Percentiles rank a stretch among this genome's conserved stretches.
These are phyloP conservation scores for Aegotheles bennettii DNA, from an alignment of 2,113 vertebrate species.

Conservation along the genomic window DNA sequence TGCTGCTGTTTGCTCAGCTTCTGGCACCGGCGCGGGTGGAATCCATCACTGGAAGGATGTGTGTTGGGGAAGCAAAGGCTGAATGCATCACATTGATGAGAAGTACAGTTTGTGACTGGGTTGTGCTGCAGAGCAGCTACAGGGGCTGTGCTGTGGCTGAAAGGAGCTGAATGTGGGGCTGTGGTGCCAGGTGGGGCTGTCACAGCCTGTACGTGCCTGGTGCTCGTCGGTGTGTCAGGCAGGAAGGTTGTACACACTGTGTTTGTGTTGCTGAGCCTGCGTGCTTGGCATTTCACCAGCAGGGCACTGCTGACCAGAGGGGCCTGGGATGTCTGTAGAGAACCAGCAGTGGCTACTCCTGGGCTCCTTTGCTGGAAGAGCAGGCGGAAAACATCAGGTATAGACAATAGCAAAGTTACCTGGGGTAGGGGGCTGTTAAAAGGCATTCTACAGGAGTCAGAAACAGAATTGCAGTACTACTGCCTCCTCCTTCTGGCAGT, in stretches of 20 bases:
- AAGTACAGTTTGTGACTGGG: conserved; percentile 23
- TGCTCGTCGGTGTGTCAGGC: not conserved
- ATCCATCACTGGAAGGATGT: conserved; percentile 27
- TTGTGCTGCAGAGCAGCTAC: not conserved
- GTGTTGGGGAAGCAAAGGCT: not conserved
- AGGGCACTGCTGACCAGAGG: not conserved
- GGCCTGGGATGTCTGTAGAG: not conserved
- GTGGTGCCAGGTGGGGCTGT: not conserved
- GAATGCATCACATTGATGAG: conserved; percentile 52
- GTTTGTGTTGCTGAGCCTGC: not conserved
- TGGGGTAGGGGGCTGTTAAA: not conserved
- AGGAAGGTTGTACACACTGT: not conserved
- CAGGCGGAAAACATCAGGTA: not conserved
- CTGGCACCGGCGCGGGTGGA: conserved; percentile 28
- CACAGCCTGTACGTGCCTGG: not conserved
- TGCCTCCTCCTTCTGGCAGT: not conserved
- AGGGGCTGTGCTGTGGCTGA: not conserved
- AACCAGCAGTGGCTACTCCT: too few species aligned
- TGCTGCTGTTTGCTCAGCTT: conserved; percentile 49
- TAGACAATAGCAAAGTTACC: not conserved
- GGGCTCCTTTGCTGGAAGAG: not conserved
- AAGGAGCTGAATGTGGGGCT: not conserved
- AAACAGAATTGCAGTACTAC: not conserved
- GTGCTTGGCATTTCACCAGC: not conserved
- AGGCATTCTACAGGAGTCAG: not conserved